Percentiles rank a stretch among this genome's conserved stretches.
These are phyloP conservation scores for Epinephelus moara DNA, from an alignment of 2,113 vertebrate genomes.

Conservation along the genomic window DNA sequence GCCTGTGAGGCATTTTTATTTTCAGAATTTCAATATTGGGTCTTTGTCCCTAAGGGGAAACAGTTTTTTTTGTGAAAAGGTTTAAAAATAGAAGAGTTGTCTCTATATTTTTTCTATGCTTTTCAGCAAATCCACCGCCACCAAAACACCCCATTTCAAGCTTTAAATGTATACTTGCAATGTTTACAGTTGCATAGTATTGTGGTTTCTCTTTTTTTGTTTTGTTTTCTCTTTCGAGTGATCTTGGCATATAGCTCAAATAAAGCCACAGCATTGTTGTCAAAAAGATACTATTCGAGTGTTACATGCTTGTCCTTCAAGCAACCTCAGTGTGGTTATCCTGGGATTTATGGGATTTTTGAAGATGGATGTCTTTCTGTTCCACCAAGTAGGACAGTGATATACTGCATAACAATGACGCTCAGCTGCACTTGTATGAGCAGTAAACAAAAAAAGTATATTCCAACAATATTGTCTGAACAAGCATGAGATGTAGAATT, in stretches of 20 bases:
- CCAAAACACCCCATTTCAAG: constrained; percentile 22
- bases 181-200: constrained; percentile 17
- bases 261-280: constrained; percentile 37
- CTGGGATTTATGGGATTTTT: constrained; percentile 48
- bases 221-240: constrained; percentile 31
- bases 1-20: constrained; percentile 45
- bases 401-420: constrained; percentile 39
- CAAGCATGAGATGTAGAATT: background rate
- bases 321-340: constrained; percentile 47
- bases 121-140: constrained; percentile 22
- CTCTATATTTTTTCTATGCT: constrained; percentile 6
- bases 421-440: background rate
- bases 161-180: constrained; percentile 30
- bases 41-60: constrained; percentile 35
- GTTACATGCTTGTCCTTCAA: constrained; percentile 61
- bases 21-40: constrained; percentile 58
- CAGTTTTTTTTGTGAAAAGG: constrained; percentile 26
- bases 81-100: constrained; percentile 26
- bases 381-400: constrained; percentile 31
- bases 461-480: background rate
- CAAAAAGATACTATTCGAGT: constrained; percentile 29
- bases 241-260: constrained; percentile 28
- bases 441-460: background rate
- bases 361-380: constrained; percentile 31
- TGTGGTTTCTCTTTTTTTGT: constrained; percentile 15